Percentiles rank a stretch among this genome's conserved stretches.
These are phyloP conservation scores for Drosophila dunni DNA, from an alignment of 1,140 invertebrate genomes.

Conservation along the genomic window DNA sequence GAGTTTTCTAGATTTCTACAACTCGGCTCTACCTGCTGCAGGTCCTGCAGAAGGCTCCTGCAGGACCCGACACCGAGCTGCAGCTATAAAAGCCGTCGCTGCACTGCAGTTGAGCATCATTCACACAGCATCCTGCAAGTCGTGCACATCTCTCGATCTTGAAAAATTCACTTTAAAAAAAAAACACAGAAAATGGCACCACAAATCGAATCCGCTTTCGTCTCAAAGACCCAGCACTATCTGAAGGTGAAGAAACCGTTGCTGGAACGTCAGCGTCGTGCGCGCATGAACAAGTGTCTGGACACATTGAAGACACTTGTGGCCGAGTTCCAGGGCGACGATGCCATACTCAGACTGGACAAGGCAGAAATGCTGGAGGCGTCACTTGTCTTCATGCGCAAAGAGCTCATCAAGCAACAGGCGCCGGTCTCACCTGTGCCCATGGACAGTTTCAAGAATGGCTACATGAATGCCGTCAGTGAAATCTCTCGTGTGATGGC, in stretches of 20 bases:
- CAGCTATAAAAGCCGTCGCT: conserved; percentile 68
- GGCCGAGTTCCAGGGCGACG: conserved; percentile 95
- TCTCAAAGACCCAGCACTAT: conserved; percentile 94
- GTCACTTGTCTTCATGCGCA: conserved; percentile 92
- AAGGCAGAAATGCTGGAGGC: conserved; percentile 98
- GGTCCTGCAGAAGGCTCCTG: conserved; percentile 52
- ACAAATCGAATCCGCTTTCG: conserved; percentile 59
- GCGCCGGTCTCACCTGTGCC: conserved; percentile 85
- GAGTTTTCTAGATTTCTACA: conserved; percentile 66
- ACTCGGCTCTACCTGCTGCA: conserved; percentile 58
- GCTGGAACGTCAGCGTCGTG: conserved; percentile 96
- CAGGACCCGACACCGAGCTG: conserved; percentile 40
- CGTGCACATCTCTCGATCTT: conserved; percentile 49
- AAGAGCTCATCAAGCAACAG: conserved; percentile 69
- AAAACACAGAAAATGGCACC: conserved; percentile 66
- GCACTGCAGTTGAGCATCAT: conserved; percentile 62
- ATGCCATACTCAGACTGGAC: conserved; percentile 96
- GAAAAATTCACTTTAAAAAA: background rate
- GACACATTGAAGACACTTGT: conserved; percentile 97
- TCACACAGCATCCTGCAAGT: conserved; percentile 77
- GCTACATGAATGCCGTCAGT: conserved; percentile 96
- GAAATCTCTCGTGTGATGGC: conserved; percentile 95
- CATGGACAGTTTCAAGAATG: conserved; percentile 92
- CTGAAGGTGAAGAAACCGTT: conserved; percentile 98
- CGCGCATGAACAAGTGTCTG: conserved; percentile 96